phyloP scores from a whole-genome alignment of 1,140 invertebrate species.

The Bombus soroeensis region DNA sequence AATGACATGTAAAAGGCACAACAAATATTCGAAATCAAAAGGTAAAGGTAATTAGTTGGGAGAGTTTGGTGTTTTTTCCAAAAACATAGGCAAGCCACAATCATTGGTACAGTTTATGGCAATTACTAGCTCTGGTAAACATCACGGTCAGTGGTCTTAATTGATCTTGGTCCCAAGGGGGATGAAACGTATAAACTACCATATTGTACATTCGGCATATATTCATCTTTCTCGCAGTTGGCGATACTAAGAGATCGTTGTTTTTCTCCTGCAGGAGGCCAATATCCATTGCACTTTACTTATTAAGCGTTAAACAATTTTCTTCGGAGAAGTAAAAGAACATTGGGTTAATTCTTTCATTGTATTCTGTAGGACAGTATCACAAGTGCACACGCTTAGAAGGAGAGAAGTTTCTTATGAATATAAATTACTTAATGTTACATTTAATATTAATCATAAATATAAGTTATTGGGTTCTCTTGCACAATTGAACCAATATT shows the following conservation, averaged over 20 bases:
- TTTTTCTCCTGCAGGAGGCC: conserved; percentile 10
- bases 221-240: conserved; percentile 3
- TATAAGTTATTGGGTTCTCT: neutral
- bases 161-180: neutral
- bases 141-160: conserved; percentile 24
- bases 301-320: neutral
- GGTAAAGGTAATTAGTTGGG: neutral
- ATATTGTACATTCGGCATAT: neutral
- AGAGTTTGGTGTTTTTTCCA: neutral
- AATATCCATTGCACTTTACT: conserved; percentile 5
- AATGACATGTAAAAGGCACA: neutral
- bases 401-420: neutral
- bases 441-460: neutral
- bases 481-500: neutral
- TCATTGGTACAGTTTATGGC: neutral
- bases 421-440: no score
- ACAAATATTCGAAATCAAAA: neutral
- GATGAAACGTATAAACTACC: neutral
- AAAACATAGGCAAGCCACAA: neutral
- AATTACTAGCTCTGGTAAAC: conserved; percentile 13
- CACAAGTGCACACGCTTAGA: neutral
- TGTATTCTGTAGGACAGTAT: neutral
- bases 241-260: neutral
- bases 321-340: neutral
- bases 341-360: neutral